phyloP scores from a whole-genome alignment of 2,113 vertebrate species.

The Ptyas mucosa region DNA sequence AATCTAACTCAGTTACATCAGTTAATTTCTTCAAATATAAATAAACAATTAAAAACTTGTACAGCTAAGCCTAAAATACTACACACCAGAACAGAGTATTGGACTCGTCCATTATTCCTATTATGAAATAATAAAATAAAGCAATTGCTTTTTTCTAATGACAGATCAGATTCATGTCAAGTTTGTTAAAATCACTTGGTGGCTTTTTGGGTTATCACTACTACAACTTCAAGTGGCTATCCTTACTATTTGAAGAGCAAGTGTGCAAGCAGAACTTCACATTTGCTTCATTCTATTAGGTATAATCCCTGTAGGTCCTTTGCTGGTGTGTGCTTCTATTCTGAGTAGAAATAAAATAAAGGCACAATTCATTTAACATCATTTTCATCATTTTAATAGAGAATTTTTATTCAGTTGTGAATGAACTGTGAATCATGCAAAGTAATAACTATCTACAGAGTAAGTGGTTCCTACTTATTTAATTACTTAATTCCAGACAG shows the following conservation, averaged over 20 bases:
- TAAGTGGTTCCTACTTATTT: background rate
- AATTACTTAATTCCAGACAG: background rate
- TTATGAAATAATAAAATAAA: background rate
- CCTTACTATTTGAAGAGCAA: conserved; percentile 14
- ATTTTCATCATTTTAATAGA: conserved; percentile 8
- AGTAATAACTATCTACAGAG: background rate
- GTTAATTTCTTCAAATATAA: background rate
- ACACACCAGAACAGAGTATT: background rate
- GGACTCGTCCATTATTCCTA: background rate
- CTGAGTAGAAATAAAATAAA: conserved; percentile 26
- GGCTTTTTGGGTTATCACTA: background rate
- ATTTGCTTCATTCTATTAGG: conserved; percentile 41
- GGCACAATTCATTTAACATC: conserved; percentile 42
- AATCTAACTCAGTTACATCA: background rate
- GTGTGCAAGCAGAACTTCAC: conserved; percentile 24
- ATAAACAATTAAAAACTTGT: background rate
- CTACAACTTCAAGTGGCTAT: conserved; percentile 20
- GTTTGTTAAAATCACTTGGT: background rate
- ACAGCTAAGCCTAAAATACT: rapidly evolving
- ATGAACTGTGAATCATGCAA: background rate
- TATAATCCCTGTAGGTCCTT: conserved; percentile 15
- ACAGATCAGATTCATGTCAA: background rate
- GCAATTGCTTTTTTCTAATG: background rate
- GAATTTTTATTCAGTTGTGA: background rate
- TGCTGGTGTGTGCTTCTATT: conserved; percentile 25